Percentiles rank a stretch among this genome's conserved stretches.
These are phyloP conservation scores for Bombycilla garrulus DNA, from an alignment of 2,113 vertebrate genomes.

Conservation along the genomic window DNA sequence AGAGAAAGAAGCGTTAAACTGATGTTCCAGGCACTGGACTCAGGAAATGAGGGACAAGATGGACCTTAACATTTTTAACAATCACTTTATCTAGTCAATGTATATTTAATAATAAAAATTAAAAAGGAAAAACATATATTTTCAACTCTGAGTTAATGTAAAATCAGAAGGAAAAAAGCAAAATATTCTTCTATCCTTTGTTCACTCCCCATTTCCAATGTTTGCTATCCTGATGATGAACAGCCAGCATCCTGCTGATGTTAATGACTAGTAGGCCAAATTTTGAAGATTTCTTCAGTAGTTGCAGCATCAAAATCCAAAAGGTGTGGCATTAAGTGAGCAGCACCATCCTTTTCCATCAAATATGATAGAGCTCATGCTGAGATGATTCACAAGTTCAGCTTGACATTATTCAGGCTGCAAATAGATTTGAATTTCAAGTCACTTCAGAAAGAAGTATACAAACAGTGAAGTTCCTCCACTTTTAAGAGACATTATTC, in stretches of 20 bases:
- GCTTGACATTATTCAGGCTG: neutral
- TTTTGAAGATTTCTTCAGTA: neutral
- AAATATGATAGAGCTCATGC: neutral
- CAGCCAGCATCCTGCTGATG: neutral
- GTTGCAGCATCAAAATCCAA: neutral
- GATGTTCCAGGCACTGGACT: neutral
- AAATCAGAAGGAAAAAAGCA: neutral
- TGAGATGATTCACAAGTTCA: neutral
- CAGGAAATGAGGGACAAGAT: neutral
- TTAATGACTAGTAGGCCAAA: neutral
- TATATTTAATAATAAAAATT: neutral
- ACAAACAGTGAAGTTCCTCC: neutral
- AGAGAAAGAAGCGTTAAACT: neutral
- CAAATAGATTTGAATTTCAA: neutral
- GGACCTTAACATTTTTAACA: neutral
- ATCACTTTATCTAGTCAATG: neutral
- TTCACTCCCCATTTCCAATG: fast-evolving
- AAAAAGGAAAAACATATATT: neutral
- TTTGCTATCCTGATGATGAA: neutral
- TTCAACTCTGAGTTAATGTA: neutral
- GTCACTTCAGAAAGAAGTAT: neutral
- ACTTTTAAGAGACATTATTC: neutral
- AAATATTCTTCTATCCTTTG: neutral
- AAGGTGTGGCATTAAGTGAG: neutral
- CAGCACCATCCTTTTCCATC: neutral